A percentile compares a stretch with the other conserved stretches of the same genome.
phyloP scores from a whole-genome alignment of 2,113 vertebrate species.

The Forbesichthys papilliferus region DNA sequence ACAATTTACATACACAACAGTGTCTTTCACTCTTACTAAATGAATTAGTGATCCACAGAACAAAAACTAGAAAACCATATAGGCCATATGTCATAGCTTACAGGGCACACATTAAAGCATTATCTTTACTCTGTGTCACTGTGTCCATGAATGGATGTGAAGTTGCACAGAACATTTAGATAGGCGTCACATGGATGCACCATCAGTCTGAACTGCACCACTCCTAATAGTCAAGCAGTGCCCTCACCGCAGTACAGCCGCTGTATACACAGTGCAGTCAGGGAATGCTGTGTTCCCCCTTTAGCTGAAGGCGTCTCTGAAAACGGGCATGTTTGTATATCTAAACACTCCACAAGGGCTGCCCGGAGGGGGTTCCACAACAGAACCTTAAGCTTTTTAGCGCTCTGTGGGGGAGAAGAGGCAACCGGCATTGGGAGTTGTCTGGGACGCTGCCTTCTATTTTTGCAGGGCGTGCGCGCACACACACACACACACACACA shows the following conservation, averaged over 20 bases:
- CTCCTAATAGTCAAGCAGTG: conserved; percentile 40
- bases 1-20: no score
- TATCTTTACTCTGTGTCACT: not conserved
- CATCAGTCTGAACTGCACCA: conserved; percentile 20
- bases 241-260: conserved; percentile 40
- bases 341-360: conserved; percentile 58
- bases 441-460: conserved; percentile 39
- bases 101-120: conserved; percentile 21
- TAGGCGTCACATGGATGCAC: conserved; percentile 37
- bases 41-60: no score
- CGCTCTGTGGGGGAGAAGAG: conserved; percentile 47
- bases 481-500: conserved; percentile 4
- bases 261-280: conserved; percentile 51
- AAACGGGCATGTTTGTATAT: conserved; percentile 58
- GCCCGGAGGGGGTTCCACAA: conserved; percentile 47
- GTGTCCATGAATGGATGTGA: conserved; percentile 25
- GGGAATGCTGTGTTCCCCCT: conserved; percentile 58
- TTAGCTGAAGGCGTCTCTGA: conserved; percentile 62
- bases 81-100: not conserved
- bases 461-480: conserved; percentile 23
- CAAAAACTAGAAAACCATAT: no score
- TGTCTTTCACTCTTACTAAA: no score
- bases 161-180: conserved; percentile 37
- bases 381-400: conserved; percentile 61
- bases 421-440: conserved; percentile 50